Evolutionary conservation across 2,888 invertebrate genomes (phyloP).

Genomic region (Steinernema scapterisci): DNA sequence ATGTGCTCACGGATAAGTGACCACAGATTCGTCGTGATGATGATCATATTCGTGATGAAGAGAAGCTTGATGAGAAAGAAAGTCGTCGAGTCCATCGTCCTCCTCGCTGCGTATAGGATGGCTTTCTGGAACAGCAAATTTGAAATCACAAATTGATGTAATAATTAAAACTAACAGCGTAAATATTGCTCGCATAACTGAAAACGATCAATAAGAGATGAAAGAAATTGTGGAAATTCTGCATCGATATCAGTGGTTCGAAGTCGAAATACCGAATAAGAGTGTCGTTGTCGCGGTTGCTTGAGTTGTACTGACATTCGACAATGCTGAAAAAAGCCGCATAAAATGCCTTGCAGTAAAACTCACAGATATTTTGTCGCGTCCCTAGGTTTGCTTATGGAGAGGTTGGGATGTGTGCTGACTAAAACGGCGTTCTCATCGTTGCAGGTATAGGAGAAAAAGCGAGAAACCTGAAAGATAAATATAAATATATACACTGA

Average conservation of each 20-base stretch:
- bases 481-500: no score
- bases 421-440: neutral
- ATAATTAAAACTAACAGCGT: neutral
- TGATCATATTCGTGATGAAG: conserved; percentile 26
- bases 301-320: conserved; percentile 4
- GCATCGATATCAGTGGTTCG: conserved; percentile 23
- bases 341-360: neutral
- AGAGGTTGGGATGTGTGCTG: neutral
- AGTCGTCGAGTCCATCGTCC: conserved; percentile 17
- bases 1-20: conserved; percentile 15
- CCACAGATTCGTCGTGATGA: neutral
- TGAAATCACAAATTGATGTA: neutral
- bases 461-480: neutral
- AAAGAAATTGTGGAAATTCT: conserved; percentile 19
- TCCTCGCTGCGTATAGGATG: conserved; percentile 1
- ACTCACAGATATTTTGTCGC: neutral
- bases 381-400: neutral
- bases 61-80: conserved; percentile 9
- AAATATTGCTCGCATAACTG: conserved; percentile 24
- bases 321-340: neutral
- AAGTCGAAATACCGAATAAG: conserved; percentile 13
- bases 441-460: neutral
- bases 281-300: conserved; percentile 12
- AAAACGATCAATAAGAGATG: neutral
- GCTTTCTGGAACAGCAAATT: neutral